Percentiles rank a stretch among this genome's conserved stretches.
These are phyloP conservation scores for Gerosis bhagava DNA, from an alignment of 2,888 invertebrate genomes.

Conservation along the genomic window DNA sequence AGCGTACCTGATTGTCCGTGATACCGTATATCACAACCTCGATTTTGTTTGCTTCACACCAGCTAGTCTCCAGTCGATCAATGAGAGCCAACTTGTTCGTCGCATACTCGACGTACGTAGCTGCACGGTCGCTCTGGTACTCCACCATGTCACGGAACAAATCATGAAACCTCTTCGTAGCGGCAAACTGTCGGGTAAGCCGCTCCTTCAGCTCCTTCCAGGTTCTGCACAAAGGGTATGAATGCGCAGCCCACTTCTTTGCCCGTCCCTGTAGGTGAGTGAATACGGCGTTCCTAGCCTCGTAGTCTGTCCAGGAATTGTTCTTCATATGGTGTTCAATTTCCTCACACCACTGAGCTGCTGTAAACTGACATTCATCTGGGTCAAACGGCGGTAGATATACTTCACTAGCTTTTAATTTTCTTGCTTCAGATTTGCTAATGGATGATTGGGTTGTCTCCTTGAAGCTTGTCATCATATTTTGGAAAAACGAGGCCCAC, in stretches of 20 bases:
- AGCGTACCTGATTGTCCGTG: constrained; percentile 29
- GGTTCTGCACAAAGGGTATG: constrained; percentile 19
- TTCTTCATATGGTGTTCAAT: constrained; percentile 23
- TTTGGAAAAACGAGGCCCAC: background rate
- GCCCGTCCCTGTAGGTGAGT: constrained; percentile 11
- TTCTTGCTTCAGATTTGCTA: background rate
- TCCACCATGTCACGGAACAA: constrained; percentile 28
- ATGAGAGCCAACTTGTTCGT: constrained; percentile 14
- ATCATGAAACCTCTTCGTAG: constrained; percentile 23
- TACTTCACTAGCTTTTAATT: background rate
- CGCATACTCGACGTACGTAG: constrained; percentile 22
- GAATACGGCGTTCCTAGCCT: constrained; percentile 5
- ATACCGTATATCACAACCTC: constrained; percentile 33
- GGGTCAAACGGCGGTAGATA: constrained; percentile 28
- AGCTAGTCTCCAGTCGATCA: constrained; percentile 26
- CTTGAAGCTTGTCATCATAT: background rate
- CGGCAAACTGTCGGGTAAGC: constrained; percentile 16
- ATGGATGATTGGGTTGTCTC: too few relatives aligned
- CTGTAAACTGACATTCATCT: constrained; percentile 30
- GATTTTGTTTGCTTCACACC: constrained; percentile 26
- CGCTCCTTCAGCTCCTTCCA: constrained; percentile 18
- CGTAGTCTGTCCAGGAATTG: constrained; percentile 29
- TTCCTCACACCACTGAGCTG: constrained; percentile 33
- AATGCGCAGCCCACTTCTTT: constrained; percentile 19
- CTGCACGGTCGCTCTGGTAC: constrained; percentile 28